Evolutionary conservation across 2,888 invertebrate genomes (phyloP).

Genomic region (Plebejus argus): DNA sequence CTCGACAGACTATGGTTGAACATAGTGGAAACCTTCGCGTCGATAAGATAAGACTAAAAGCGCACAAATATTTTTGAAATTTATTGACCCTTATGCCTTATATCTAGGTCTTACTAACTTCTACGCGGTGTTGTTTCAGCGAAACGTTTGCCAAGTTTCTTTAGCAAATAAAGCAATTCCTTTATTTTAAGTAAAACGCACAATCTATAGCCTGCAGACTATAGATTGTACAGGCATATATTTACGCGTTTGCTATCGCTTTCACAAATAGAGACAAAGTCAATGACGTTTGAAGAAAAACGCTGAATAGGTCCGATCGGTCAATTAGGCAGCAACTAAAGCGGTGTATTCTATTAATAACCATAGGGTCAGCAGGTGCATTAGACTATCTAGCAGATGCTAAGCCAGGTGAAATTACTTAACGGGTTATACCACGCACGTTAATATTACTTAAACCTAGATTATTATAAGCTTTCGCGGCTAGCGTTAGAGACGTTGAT

Average conservation of each 20-base stretch:
- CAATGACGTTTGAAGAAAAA: not conserved
- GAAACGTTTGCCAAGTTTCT: too few species aligned
- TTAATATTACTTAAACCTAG: slow-evolving; percentile 14
- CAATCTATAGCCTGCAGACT: too few species aligned
- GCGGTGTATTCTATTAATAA: not conserved
- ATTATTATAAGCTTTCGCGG: slow-evolving; percentile 21
- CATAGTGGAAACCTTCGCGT: too few species aligned
- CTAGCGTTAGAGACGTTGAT: not conserved
- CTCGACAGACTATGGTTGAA: too few species aligned
- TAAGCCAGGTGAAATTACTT: slow-evolving; percentile 35
- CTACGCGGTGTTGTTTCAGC: too few species aligned
- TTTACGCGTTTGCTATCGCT: not conserved
- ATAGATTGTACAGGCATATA: too few species aligned
- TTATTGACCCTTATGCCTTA: too few species aligned
- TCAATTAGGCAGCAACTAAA: not conserved
- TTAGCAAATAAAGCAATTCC: too few species aligned
- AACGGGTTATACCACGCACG: slow-evolving; percentile 32
- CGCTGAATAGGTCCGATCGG: not conserved
- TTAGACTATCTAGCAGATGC: slow-evolving; percentile 26
- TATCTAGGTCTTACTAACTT: too few species aligned
- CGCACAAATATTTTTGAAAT: too few species aligned
- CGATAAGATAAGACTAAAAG: too few species aligned
- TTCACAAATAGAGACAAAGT: not conserved
- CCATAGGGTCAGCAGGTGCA: slow-evolving; percentile 28
- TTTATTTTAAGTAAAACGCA: too few species aligned